Conservation (phyloP, 2,113 vertebrate genomes). For the Periophthalmus modestus region DNA sequence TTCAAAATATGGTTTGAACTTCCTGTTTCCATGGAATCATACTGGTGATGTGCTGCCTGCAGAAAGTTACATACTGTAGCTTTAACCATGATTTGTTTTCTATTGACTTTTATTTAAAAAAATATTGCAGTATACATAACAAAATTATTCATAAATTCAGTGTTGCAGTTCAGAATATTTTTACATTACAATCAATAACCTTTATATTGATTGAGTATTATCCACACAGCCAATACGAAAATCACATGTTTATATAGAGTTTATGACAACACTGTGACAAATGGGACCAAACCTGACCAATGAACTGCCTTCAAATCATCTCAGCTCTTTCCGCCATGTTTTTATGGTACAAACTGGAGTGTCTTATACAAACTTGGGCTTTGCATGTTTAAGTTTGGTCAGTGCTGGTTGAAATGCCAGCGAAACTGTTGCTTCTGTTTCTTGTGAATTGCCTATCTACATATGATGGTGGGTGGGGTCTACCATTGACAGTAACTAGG, state of each 20-base stretch:
- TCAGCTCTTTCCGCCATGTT: slow-evolving; percentile 5
- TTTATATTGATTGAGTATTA: not conserved
- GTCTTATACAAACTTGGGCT: slow-evolving; percentile 32
- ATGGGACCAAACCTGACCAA: slow-evolving; percentile 40
- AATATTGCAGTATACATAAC: too few relatives aligned
- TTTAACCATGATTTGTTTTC: too few relatives aligned
- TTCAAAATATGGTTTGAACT: too few relatives aligned
- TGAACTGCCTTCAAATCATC: slow-evolving; percentile 10
- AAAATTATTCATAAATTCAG: not conserved
- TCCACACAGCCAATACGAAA: not conserved
- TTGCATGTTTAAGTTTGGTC: slow-evolving; percentile 13
- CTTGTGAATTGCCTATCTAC: slow-evolving; percentile 11
- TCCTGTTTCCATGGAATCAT: too few relatives aligned
- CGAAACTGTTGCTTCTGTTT: slow-evolving; percentile 23
- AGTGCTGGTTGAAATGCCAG: slow-evolving; percentile 2
- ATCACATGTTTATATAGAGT: not conserved
- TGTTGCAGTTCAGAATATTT: slow-evolving; percentile 9
- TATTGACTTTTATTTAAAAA: too few relatives aligned
- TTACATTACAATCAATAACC: not conserved
- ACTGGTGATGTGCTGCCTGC: too few relatives aligned
- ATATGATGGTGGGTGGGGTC: slow-evolving; percentile 4
- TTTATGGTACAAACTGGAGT: slow-evolving; percentile 23
- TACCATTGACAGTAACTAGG: slow-evolving; percentile 9
- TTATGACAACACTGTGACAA: slow-evolving; percentile 26
- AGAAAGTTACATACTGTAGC: too few relatives aligned